Evolutionary conservation across 2,797 vertebrate species (phyloP), one percentile per base, ranked within the genome.

Genomic region (Psittacula echo): DNA sequence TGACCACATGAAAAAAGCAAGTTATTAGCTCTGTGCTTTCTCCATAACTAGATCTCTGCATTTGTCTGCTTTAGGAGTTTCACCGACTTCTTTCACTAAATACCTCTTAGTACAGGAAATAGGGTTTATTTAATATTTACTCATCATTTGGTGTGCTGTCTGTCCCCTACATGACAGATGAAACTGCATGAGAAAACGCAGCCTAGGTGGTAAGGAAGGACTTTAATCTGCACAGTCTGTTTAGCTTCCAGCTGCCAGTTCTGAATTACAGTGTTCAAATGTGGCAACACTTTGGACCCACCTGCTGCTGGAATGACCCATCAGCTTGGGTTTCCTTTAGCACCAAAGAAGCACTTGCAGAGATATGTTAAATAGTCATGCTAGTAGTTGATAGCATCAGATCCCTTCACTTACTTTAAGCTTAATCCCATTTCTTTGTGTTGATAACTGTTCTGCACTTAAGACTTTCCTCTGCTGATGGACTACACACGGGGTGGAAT

Each of bases 181-280:
- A 41, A 72, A 77, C 56, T 45, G 27, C 0, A 0, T 47, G 61
- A 60, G 45, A 32, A 73, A 53, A 14, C 0, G 0, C 0, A 0
- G 47, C 47, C 47, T 64, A 4, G 34, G 48, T 60, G 26, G 39
- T 45, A 44, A 73, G 50, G 47, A 74, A 56, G 29, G 39, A 62
- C 29, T 68, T 65, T 4, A 27, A 77, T 73, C 48, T 84, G 32
- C 4, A 4, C 37, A 23, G 1, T 60, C 15, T 60, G 3, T 60
- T 60, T 60, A 60, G 58, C 34, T 60, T 60, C 58, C 37, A 60
- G 58, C 10, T 60, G 58, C 34, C 7, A 10, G 23, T 60, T 37
- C 58, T 60, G 16, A 66, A 41, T 90, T 58, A 26, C 44, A 51
- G 9, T 12, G 5, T 20, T 61, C 32, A 65, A 68, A 53, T 11